Base-by-base conservation (phyloP, 2,888 invertebrate genomes). In the Cotesia congregata region DNA sequence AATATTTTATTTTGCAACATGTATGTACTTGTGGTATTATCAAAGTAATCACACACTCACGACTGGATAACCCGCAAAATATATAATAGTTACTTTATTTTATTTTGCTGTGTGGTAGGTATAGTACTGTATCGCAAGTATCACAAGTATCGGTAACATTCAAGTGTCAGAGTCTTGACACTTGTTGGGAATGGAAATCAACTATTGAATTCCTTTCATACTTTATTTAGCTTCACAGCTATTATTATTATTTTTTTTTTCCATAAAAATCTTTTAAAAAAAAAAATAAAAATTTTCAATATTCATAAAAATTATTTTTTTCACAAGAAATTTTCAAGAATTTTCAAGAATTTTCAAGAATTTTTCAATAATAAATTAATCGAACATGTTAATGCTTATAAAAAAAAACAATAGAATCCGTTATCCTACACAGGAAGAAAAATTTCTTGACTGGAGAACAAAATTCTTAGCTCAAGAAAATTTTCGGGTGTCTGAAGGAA, bases 141-240 rank as follows among this genome's bases (percentile, higher is more conserved):
- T 4, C 12, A 50, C 50, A 50, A 50, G 50, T 50, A 50, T 50
- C 50, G 1, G 50, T 50, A 50, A 38, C 65, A 30, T 65, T 30
- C 12, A 17, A 30, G 65, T 65, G 65, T 65, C 30, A 65, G 65
- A 30, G 12, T 65, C 65, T 65, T 65, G 65, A 65, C 65, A 65
- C 65, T 65, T 65, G 30, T 65, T 65, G 65, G 65, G 65, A 65
- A 65, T 65, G 30, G 30, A 12, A 65, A 30, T 65, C 65, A 65
- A 65, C 7, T 65, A 65, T 65, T 30, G 38, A 65, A 65, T 65
- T 20, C 65, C 65, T 65, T 65, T 65, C 65, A 65, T 65, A 30
- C 65, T 65, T 30, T 30, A 12, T 65, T 30, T 65, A 62, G n/a
- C 17, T 20, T 7, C 15, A 62, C 15, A 62, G 12, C 65, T 65